A percentile compares a stretch with the other conserved stretches of the same genome.
Conservation (phyloP, 1,140 invertebrate genomes). For the Calliphora vicina region DNA sequence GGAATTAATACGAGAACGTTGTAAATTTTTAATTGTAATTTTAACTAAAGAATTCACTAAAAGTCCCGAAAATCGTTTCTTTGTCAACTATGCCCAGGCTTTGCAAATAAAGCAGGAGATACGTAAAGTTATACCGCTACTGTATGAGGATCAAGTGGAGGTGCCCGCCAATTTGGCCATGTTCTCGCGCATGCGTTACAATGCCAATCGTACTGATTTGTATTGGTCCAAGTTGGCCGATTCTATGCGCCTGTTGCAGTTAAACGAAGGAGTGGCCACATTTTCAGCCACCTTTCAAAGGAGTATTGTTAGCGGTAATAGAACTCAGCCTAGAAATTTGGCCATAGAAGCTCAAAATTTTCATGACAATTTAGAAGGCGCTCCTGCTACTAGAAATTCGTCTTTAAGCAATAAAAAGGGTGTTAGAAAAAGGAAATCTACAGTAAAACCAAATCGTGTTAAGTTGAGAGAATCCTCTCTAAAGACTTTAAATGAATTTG, state of each 20-base stretch:
- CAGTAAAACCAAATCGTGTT: neutral
- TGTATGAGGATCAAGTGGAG: conserved; percentile 68
- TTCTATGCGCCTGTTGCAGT: conserved; percentile 51
- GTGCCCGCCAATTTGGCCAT: conserved; percentile 68
- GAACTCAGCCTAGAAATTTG: neutral
- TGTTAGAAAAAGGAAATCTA: neutral
- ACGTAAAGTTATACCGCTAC: conserved; percentile 73
- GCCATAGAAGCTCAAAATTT: neutral
- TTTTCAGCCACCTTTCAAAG: neutral
- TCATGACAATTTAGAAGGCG: no score
- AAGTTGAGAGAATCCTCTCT: neutral
- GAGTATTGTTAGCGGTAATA: neutral
- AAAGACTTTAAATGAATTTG: neutral
- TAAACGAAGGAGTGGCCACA: neutral
- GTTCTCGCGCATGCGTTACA: conserved; percentile 68
- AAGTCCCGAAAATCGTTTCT: conserved; percentile 75
- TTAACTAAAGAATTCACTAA: conserved; percentile 75
- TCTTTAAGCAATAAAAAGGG: neutral
- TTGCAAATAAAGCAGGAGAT: conserved; percentile 68
- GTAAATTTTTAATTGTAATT: conserved; percentile 76
- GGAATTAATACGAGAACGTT: conserved; percentile 75
- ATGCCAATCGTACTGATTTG: conserved; percentile 64
- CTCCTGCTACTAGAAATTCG: no score
- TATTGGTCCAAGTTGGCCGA: conserved; percentile 69
- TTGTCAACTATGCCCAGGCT: conserved; percentile 77